Conservation (phyloP, 2,113 vertebrate species). For the Erpornis zantholeuca region DNA sequence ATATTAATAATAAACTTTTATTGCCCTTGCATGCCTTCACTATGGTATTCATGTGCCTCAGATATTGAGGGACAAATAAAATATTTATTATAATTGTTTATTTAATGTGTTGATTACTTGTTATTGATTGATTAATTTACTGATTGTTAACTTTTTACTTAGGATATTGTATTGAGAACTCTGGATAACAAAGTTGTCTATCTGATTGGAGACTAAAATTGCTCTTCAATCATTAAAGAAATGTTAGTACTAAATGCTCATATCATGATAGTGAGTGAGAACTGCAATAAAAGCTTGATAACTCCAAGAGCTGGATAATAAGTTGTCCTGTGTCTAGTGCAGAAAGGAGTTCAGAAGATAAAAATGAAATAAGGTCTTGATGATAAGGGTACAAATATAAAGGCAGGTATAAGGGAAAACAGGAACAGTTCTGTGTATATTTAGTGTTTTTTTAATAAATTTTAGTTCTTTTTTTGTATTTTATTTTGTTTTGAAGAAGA, state of each 20-base stretch:
- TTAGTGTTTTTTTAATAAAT: not conserved
- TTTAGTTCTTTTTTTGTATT: not conserved
- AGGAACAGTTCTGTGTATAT: not conserved
- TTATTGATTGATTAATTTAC: not conserved
- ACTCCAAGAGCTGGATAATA: not conserved
- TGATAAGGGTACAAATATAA: not conserved
- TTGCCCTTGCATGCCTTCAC: not conserved
- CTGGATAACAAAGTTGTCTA: not conserved
- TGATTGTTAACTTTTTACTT: not conserved
- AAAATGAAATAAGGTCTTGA: not conserved
- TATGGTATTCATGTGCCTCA: not conserved
- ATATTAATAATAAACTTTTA: slow-evolving; percentile 19
- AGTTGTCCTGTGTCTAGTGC: not conserved
- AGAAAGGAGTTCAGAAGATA: not conserved
- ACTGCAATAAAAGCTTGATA: not conserved
- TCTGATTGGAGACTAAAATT: not conserved
- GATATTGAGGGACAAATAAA: not conserved
- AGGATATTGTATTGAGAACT: not conserved
- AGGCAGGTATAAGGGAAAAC: not conserved
- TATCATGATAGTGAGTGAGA: not conserved
- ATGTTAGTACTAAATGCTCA: not conserved
- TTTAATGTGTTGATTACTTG: not conserved
- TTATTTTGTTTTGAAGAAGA: not conserved
- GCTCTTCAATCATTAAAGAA: not conserved
- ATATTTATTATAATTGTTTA: not conserved